A percentile compares a stretch with the other conserved stretches of the same genome.
Evolutionary conservation across 2,797 vertebrate species (phyloP).

Genomic region (Buceros bicornis): DNA sequence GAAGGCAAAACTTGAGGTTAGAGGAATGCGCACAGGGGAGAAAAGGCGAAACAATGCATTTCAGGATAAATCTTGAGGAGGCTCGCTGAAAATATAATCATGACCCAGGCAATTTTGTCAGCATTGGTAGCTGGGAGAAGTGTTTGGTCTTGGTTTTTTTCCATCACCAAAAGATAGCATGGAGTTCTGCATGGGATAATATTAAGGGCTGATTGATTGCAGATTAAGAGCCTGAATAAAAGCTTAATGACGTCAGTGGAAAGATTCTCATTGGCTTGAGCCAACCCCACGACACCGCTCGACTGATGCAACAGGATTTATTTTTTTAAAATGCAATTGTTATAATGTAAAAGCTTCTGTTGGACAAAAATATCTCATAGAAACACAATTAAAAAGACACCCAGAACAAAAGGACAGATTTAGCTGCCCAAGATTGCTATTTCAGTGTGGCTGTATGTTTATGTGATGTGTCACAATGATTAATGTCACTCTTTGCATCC

Average conservation of each 20-base stretch:
- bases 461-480: not conserved
- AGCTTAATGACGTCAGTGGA: constrained; percentile 67
- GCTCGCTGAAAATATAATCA: not conserved
- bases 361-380: constrained; percentile 9
- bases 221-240: constrained; percentile 64
- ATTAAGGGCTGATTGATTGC: constrained; percentile 51
- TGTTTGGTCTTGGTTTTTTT: not conserved
- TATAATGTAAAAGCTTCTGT: constrained; percentile 15
- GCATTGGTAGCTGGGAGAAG: constrained; percentile 17
- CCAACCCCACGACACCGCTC: not conserved
- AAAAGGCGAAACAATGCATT: not conserved
- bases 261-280: constrained; percentile 50
- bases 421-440: not conserved
- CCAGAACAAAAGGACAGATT: not conserved
- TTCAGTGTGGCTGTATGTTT: not conserved
- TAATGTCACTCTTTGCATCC: not conserved
- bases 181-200: not conserved
- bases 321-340: constrained; percentile 21
- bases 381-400: not conserved
- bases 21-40: not conserved
- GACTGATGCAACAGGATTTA: not conserved
- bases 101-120: not conserved
- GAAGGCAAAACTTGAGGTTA: not conserved
- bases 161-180: constrained; percentile 36
- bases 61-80: not conserved